Base-by-base conservation (phyloP, 2,797 vertebrate species). In the Oceanodroma leucorhoa region DNA sequence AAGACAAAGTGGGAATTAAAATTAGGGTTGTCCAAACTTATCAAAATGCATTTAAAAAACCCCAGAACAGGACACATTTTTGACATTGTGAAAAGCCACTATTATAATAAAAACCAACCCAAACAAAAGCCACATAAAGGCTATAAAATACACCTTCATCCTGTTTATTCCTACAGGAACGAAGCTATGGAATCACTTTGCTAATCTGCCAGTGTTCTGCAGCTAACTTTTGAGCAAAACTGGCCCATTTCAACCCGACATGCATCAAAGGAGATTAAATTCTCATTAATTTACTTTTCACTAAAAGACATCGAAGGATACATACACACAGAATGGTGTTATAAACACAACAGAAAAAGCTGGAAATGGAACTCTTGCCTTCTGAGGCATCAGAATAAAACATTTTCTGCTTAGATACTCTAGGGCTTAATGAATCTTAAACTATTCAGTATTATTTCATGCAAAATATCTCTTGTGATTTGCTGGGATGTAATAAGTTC, bases 171-270 rank as follows among this genome's bases (percentile, higher is more conserved):
- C 51, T 66, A 34, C 10, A 46, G 24, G 34, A 79, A 36, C 0
- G 3, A 66, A 77, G 30, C 4, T 36, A 24, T 21, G 16, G 32
- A 80, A 54, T 23, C 12, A 36, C 34, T 67, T 67, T 73, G 10
- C 5, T 54, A 54, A 79, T 48, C 13, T 79, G 10, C 26, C 26
- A 32, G 26, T 48, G 30, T 67, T 26, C 27, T 34, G 9, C 14
- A 48, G 41, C 7, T 64, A 71, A 58, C 7, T 23, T 80, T 46
- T 64, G 30, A 58, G 51, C 7, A 65, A 77, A 65, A 71, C 11
- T 41, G 22, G 7, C 11, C n/a, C 11, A 5, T 65, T 82, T 65
- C 30, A 54, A 36, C 21, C 32, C 4, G 6, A 21, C 0, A 1
- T 32, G 2, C 34, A 77, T 58, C 19, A 60, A 76, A 82, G 20